A percentile compares a stretch with the other conserved stretches of the same genome.
These are phyloP conservation scores for Pygmarrhopalites habei DNA, from an alignment of 1,140 invertebrate species.

Conservation along the genomic window DNA sequence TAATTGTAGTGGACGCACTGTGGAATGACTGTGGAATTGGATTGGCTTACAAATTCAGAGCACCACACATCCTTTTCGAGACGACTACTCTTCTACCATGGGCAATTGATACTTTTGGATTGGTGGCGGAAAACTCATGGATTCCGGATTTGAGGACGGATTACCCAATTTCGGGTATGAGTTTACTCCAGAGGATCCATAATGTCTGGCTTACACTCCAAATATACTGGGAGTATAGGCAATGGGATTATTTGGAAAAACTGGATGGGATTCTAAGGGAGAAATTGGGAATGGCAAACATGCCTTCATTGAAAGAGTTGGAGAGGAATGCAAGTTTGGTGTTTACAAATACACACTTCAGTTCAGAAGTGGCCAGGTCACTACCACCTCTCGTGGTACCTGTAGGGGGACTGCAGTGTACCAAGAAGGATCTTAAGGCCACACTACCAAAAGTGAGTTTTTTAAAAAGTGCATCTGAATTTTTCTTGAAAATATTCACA, in stretches of 20 bases:
- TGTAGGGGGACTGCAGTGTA: slow-evolving; percentile 30
- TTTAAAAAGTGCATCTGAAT: too few relatives aligned
- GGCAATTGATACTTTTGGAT: slow-evolving; percentile 9
- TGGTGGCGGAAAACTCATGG: slow-evolving; percentile 15
- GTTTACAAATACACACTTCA: slow-evolving; percentile 22
- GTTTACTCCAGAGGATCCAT: slow-evolving; percentile 5
- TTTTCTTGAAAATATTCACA: too few relatives aligned
- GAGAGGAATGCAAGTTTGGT: slow-evolving; percentile 12
- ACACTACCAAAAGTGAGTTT: too few relatives aligned
- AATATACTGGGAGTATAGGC: too few relatives aligned
- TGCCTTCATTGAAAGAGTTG: not conserved
- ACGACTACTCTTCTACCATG: slow-evolving; percentile 5
- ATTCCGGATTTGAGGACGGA: slow-evolving; percentile 8
- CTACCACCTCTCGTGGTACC: slow-evolving; percentile 18
- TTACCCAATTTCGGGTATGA: not conserved
- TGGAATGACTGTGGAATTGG: slow-evolving; percentile 68
- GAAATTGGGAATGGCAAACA: not conserved
- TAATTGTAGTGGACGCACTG: slow-evolving; percentile 63
- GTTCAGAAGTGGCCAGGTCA: slow-evolving; percentile 7
- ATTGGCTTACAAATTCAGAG: slow-evolving; percentile 56
- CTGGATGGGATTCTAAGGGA: too few relatives aligned
- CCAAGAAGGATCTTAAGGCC: too few relatives aligned
- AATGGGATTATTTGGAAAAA: too few relatives aligned
- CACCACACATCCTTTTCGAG: slow-evolving; percentile 36
- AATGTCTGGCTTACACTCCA: too few relatives aligned